These are phyloP conservation scores for Drosophila mayaguana DNA, from an alignment of 2,888 invertebrate species.

Conservation along the genomic window DNA sequence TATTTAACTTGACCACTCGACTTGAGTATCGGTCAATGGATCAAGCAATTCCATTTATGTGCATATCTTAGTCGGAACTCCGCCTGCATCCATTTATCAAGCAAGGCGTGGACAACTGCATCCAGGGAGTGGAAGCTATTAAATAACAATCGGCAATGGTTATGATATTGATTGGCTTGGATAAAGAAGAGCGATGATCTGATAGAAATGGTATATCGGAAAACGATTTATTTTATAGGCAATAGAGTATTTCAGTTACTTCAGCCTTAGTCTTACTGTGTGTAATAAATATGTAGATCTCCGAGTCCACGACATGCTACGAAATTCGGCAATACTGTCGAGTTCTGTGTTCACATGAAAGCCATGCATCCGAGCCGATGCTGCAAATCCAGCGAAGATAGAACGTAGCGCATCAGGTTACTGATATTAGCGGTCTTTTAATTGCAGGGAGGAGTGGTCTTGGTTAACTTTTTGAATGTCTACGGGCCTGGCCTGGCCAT, in stretches of 20 bases:
- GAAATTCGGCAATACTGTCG: too few species aligned
- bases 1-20: constrained; percentile 52
- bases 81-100: constrained; percentile 61
- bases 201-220: neutral
- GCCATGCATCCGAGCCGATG: too few species aligned
- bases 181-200: neutral
- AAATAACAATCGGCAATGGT: neutral
- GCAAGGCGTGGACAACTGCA: constrained; percentile 15
- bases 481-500: constrained; percentile 95
- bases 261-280: too few species aligned
- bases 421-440: neutral
- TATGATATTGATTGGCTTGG: neutral
- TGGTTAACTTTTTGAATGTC: constrained; percentile 94
- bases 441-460: constrained; percentile 92
- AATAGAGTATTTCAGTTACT: neutral
- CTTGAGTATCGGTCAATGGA: constrained; percentile 71
- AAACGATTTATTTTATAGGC: neutral
- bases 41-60: constrained; percentile 67
- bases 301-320: too few species aligned
- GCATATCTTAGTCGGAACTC: constrained; percentile 37
- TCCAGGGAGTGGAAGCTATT: neutral
- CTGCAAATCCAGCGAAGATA: neutral
- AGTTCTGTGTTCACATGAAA: too few species aligned
- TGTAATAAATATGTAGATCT: too few species aligned
- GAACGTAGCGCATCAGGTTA: neutral